Percentiles rank a stretch among this genome's conserved stretches.
These are phyloP conservation scores for Bombus vancouverensis DNA, from an alignment of 1,140 invertebrate species.

Conservation along the genomic window DNA sequence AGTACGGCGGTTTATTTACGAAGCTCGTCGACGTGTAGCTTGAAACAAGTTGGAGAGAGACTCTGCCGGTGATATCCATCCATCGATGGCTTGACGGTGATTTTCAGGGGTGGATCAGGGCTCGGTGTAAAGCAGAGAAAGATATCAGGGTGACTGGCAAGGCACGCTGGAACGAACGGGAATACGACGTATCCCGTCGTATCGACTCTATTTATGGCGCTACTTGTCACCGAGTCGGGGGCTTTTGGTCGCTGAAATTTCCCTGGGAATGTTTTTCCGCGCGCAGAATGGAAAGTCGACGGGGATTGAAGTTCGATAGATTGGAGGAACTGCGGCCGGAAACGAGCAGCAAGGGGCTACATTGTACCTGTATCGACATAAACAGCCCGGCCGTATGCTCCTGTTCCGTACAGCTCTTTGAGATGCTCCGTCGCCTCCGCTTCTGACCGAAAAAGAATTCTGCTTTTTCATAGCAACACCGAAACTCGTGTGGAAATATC, in stretches of 20 bases:
- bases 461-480: neutral
- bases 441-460: neutral
- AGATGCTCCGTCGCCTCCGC: conserved; percentile 48
- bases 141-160: conserved; percentile 56
- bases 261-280: conserved; percentile 63
- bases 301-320: conserved; percentile 45
- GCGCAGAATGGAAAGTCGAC: conserved; percentile 48
- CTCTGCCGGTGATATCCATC: conserved; percentile 41
- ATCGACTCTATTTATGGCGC: conserved; percentile 76
- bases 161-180: conserved; percentile 55
- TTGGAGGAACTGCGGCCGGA: conserved; percentile 52
- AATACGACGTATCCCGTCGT: conserved; percentile 71
- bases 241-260: conserved; percentile 67
- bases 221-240: conserved; percentile 71
- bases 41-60: neutral
- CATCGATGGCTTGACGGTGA: conserved; percentile 52
- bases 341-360: conserved; percentile 43
- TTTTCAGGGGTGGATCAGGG: conserved; percentile 50
- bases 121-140: conserved; percentile 67
- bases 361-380: conserved; percentile 48
- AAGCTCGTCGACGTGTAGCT: conserved; percentile 14
- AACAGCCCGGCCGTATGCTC: conserved; percentile 12
- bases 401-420: conserved; percentile 12
- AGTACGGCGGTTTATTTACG: conserved; percentile 33
- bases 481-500: neutral